Evolutionary conservation across 2,888 invertebrate species (phyloP).

Genomic region (Himalopsyche japonica): DNA sequence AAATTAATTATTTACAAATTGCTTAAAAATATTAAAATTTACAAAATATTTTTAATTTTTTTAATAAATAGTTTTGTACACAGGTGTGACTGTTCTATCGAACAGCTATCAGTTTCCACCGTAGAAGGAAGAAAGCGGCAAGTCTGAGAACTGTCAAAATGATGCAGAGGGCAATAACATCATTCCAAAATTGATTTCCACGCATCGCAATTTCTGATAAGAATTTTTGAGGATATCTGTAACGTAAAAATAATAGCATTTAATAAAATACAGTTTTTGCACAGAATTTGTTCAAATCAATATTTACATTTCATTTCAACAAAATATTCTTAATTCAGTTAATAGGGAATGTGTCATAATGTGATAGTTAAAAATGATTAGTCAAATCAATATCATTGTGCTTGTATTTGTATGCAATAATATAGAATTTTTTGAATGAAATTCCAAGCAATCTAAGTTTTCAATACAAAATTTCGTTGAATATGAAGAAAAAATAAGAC

Average conservation of each 20-base stretch:
- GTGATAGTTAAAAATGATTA: no score
- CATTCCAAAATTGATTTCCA: slow-evolving; percentile 82
- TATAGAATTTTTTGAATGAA: no score
- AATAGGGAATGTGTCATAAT: no score
- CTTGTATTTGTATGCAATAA: no score
- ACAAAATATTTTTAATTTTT: background rate
- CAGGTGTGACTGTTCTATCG: slow-evolving; percentile 53
- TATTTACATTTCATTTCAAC: no score
- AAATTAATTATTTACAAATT: background rate
- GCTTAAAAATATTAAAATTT: background rate
- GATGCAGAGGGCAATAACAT: slow-evolving; percentile 71
- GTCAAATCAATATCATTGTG: no score
- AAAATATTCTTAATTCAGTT: no score
- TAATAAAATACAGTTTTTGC: no score
- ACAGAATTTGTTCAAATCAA: no score
- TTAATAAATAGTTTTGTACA: background rate
- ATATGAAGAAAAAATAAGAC: no score
- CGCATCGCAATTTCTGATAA: slow-evolving; percentile 79
- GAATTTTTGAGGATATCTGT: slow-evolving; percentile 77
- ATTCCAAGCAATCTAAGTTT: no score
- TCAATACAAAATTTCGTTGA: no score
- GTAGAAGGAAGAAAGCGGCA: slow-evolving; percentile 72
- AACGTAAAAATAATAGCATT: slow-evolving; percentile 27
- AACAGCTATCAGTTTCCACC: slow-evolving; percentile 73
- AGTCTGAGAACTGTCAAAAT: slow-evolving; percentile 70